phyloP scores from a whole-genome alignment of 2,797 vertebrate species.

The Anguilla megastoma region DNA sequence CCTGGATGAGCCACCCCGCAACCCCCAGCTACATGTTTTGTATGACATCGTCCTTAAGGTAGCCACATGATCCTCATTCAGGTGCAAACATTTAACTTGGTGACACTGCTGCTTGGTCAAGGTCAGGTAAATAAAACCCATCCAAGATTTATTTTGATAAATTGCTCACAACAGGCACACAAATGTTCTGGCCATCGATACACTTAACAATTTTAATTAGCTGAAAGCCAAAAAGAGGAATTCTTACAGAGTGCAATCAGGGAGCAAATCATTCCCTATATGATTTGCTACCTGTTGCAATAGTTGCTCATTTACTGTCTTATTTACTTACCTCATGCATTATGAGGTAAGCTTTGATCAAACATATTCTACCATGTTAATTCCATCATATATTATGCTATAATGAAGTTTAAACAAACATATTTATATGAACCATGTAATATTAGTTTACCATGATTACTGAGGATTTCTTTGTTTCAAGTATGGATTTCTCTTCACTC shows the following conservation, averaged over 20 bases:
- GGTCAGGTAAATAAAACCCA: neutral
- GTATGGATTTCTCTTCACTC: too few relatives aligned
- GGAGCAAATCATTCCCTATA: neutral
- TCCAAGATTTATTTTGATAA: neutral
- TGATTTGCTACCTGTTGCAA: too few relatives aligned
- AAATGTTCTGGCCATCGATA: neutral
- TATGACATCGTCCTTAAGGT: neutral
- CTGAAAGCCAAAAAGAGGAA: neutral
- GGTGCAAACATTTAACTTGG: neutral
- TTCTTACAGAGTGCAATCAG: neutral
- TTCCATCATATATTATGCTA: neutral
- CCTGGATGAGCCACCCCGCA: too few relatives aligned
- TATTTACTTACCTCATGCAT: too few relatives aligned
- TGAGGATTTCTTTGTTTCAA: too few relatives aligned
- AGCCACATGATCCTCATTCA: neutral
- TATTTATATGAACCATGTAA: neutral
- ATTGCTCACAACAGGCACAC: neutral
- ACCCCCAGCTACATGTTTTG: neutral
- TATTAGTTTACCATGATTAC: neutral
- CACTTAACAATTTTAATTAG: neutral
- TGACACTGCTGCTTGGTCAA: neutral
- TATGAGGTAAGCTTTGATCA: too few relatives aligned
- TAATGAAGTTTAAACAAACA: neutral
- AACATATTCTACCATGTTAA: too few relatives aligned
- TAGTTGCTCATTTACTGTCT: too few relatives aligned